Percentiles rank a stretch among this genome's conserved stretches.
Conservation (phyloP, 2,888 invertebrate genomes). For the Colostygia pectinataria region DNA sequence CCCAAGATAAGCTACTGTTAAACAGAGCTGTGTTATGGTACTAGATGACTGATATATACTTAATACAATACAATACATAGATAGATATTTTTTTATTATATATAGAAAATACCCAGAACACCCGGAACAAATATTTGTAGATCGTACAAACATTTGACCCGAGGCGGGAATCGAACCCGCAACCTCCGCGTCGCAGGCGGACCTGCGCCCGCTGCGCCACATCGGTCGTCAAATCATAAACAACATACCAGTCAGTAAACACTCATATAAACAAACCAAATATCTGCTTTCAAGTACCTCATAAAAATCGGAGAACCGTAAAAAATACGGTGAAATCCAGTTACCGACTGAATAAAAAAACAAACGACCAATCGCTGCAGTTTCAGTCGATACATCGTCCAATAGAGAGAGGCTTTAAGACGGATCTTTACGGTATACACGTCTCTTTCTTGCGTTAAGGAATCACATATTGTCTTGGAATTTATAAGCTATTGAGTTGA, state of each 20-base stretch:
- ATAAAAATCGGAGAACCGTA: conserved; percentile 65
- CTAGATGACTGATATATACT: too few relatives aligned
- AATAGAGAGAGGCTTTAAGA: conserved; percentile 49
- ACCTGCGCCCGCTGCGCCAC: too few relatives aligned
- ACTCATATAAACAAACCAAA: conserved; percentile 38
- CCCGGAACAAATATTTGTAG: too few relatives aligned
- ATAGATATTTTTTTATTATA: too few relatives aligned
- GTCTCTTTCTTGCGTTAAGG: conserved; percentile 37
- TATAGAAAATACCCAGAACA: too few relatives aligned
- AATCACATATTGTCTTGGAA: background rate
- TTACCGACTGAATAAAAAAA: conserved; percentile 39
- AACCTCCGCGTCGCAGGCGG: too few relatives aligned
- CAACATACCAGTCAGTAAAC: conserved; percentile 41
- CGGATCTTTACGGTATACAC: conserved; percentile 31
- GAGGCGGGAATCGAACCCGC: too few relatives aligned
- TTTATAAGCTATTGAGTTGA: background rate
- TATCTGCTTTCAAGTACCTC: conserved; percentile 58
- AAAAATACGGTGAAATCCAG: conserved; percentile 35
- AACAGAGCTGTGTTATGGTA: too few relatives aligned
- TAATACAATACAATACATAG: too few relatives aligned
- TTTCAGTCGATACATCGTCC: conserved; percentile 56
- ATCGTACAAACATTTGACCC: too few relatives aligned
- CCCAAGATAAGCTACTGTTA: too few relatives aligned
- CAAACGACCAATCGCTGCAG: conserved; percentile 43
- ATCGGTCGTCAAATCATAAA: conserved; percentile 34